These are phyloP conservation scores for Drosophila formosana DNA, from an alignment of 2,888 invertebrate genomes.

Conservation along the genomic window DNA sequence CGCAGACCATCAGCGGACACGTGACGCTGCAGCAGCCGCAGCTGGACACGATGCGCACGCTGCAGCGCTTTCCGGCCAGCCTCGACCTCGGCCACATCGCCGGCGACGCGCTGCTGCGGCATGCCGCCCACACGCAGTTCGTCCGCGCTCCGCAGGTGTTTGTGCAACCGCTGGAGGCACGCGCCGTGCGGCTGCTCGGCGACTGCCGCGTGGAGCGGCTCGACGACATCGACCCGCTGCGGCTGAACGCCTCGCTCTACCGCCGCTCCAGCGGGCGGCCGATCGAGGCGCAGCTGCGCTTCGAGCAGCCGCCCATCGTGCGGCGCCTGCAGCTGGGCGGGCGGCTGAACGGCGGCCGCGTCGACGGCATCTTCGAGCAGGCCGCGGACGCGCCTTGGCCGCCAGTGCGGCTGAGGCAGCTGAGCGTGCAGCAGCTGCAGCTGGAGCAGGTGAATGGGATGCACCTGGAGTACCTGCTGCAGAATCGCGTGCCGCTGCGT, in stretches of 20 bases:
- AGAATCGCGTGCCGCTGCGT: conserved; percentile 73
- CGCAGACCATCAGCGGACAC: conserved; percentile 78
- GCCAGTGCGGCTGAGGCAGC: conserved; percentile 42
- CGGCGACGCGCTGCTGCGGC: conserved; percentile 70
- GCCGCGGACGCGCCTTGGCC: conserved; percentile 50
- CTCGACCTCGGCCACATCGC: conserved; percentile 75
- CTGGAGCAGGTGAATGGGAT: conserved; percentile 73
- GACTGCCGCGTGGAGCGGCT: conserved; percentile 49
- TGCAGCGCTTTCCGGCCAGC: conserved; percentile 47
- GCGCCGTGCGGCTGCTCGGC: conserved; percentile 23
- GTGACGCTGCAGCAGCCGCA: conserved; percentile 66
- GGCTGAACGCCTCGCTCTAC: conserved; percentile 80
- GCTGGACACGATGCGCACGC: conserved; percentile 61
- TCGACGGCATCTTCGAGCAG: conserved; percentile 58
- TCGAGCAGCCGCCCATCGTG: conserved; percentile 41
- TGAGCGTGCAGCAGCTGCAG: conserved; percentile 59
- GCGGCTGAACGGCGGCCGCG: conserved; percentile 61
- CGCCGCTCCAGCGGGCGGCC: conserved; percentile 64
- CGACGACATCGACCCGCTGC: conserved; percentile 72
- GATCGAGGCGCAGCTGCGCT: conserved; percentile 66
- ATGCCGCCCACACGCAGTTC: conserved; percentile 47
- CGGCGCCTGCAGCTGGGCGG: conserved; percentile 44
- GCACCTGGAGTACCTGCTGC: conserved; percentile 75
- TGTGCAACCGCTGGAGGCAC: conserved; percentile 35
- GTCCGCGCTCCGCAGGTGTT: conserved; percentile 63